Base-by-base conservation (phyloP, 2,888 invertebrate species). In the Saturnia pavonia region DNA sequence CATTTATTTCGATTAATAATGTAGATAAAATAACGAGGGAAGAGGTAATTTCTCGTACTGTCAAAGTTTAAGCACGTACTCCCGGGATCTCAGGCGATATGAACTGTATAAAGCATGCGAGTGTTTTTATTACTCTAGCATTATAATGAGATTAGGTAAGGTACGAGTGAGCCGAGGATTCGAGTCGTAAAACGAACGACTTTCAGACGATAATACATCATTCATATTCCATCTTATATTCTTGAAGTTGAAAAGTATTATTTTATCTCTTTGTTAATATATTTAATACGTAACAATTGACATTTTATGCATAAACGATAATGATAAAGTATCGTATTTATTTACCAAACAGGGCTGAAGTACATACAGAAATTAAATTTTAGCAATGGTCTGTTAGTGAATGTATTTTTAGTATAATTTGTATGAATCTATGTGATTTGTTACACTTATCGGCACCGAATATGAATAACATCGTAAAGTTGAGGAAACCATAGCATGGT, bases 211-310 rank as follows among this genome's bases (percentile, higher is more conserved):
- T 80, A 79, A 80, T 79, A 75, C 75, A 77, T 79, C 74, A 80
- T 80, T 80, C 80, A 78, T 79, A 80, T 79, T 77, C 80, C 75
- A 80, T 79, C 77, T 77, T 70, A 79, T 78, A 77, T 73, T 67
- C 42, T 25, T 22, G 42, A 70, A 67, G n/a, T 60, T 45, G 51
- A 45, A 67, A 51, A 48, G 43, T 70, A 57, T 67, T 42, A 42
- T 43, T 67, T 54, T 42, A 16, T 71, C 74, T 69, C 25, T 76
- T 78, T 76, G 74, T 78, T 71, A 73, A 74, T 75, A 72, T 73
- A 74, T 77, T 75, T 71, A 27, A 54, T 67, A 67, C n/a, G 40
- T 40, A 66, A 12, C 42, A 54, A 60, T 51, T 51, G 51, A 51
- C n/a, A n/a, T 51, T 51, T 51, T 51, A 51, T 51, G 8, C 7